phyloP scores from a whole-genome alignment of 2,888 invertebrate species.

The Rhimphoctona megacephalus region DNA sequence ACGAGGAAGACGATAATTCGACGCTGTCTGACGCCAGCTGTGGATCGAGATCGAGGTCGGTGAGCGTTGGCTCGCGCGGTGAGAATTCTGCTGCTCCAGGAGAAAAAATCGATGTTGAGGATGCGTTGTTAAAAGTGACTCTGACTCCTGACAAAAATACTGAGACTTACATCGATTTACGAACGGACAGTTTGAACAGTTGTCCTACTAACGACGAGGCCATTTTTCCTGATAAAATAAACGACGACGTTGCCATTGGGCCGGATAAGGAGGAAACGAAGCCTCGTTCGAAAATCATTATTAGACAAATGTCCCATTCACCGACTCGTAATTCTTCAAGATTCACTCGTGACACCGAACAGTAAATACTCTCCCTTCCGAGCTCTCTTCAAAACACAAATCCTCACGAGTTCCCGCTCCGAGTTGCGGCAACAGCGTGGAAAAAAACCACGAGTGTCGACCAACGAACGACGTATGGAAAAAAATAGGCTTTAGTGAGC shows the following conservation, averaged over 20 bases:
- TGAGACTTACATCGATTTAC: slow-evolving; percentile 55
- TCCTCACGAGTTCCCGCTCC: background rate
- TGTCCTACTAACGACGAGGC: slow-evolving; percentile 46
- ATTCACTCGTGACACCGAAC: slow-evolving; percentile 50
- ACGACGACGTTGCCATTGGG: background rate
- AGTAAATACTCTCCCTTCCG: slow-evolving; percentile 25
- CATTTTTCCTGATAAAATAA: slow-evolving; percentile 2
- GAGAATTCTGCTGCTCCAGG: slow-evolving; percentile 16
- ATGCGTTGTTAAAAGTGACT: slow-evolving; percentile 56
- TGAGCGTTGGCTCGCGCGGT: slow-evolving; percentile 75
- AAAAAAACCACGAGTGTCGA: slow-evolving; percentile 37
- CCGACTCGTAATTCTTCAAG: slow-evolving; percentile 67
- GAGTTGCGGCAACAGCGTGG: slow-evolving; percentile 29
- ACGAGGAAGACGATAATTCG: slow-evolving; percentile 69
- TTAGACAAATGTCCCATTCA: slow-evolving; percentile 75
- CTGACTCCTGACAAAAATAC: slow-evolving; percentile 27
- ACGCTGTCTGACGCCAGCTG: slow-evolving; percentile 64
- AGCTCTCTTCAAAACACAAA: slow-evolving; percentile 8
- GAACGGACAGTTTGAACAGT: slow-evolving; percentile 63
- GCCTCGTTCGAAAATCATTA: slow-evolving; percentile 38
- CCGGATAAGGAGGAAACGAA: slow-evolving; percentile 2
- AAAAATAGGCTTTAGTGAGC: slow-evolving; percentile 44
- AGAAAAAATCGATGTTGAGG: slow-evolving; percentile 51
- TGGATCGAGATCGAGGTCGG: slow-evolving; percentile 74
- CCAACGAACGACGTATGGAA: slow-evolving; percentile 58